Evolutionary conservation across 2,113 vertebrate species (phyloP).

Genomic region (Misgurnus mizolepis): DNA sequence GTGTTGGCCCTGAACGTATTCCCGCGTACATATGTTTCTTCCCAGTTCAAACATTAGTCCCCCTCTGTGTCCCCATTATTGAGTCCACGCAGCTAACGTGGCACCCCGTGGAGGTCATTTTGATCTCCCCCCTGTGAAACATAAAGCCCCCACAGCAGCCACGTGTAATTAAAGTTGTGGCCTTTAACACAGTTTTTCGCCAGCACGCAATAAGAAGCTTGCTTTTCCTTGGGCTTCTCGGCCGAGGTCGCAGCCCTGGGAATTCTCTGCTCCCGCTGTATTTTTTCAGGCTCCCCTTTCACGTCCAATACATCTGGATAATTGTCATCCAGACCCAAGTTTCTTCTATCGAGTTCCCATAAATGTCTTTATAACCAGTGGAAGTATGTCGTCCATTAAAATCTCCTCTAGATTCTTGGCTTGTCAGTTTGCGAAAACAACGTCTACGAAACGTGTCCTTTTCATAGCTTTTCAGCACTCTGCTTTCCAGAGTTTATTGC

Average conservation of each 20-base stretch:
- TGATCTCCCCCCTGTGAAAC: conserved; percentile 55
- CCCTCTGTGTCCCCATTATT: conserved; percentile 2
- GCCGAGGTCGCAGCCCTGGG: conserved; percentile 34
- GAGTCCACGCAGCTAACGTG: conserved; percentile 50
- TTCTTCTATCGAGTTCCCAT: conserved; percentile 61
- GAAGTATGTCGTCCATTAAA: conserved; percentile 61
- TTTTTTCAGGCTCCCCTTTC: conserved; percentile 48
- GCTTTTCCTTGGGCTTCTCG: conserved; percentile 18
- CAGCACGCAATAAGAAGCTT: conserved; percentile 19
- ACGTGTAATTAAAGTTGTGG: conserved; percentile 44
- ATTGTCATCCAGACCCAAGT: conserved; percentile 54
- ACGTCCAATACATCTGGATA: conserved; percentile 60
- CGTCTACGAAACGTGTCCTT: conserved; percentile 37
- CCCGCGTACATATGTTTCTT: conserved; percentile 8
- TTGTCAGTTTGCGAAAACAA: conserved; percentile 33
- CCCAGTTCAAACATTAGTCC: conserved; percentile 3
- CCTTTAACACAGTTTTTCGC: conserved; percentile 48
- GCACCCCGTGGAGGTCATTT: conserved; percentile 39
- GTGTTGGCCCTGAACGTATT: conserved; percentile 7
- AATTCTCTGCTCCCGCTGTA: conserved; percentile 42
- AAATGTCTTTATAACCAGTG: conserved; percentile 66
- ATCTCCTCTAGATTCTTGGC: conserved; percentile 54
- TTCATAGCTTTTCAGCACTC: conserved; percentile 43
- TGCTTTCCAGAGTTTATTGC: conserved; percentile 45
- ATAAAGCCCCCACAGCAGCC: conserved; percentile 45